Evolutionary conservation across 2,797 vertebrate genomes (phyloP), one percentile per base, ranked within the genome.

Genomic region (Centroberyx gerrardi): DNA sequence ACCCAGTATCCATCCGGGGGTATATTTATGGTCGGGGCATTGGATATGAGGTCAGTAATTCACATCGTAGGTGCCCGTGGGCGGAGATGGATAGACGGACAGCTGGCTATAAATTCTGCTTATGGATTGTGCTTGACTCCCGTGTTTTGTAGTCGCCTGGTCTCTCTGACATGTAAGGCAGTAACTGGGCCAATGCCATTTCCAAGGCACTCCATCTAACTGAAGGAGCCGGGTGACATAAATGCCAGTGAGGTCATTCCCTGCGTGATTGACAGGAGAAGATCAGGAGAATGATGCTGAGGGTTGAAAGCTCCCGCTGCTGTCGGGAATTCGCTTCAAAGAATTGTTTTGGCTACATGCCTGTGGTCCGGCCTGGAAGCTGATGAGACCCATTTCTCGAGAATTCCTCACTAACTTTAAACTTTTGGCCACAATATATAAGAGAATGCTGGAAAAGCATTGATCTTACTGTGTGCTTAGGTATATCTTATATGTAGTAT

Each of bases 191-290:
- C 59, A 69, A 54, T 74, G 84, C 78, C 80, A 75, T 86, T 85
- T 83, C 68, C 74, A 66, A 38, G 6, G 68, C 74, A 71, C 80
- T 92, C 60, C 72, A 77, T 91, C 89, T 80, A 62, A 71, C 84
- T 73, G 71, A 78, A 83, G 82, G 64, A 80, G 76, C 81, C 3
- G 62, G 13, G 12, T 70, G 74, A 86, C 79, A 77, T 76, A 76
- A 83, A 85, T 66, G 52, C 59, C 76, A 51, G 55, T 78, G 86
- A 90, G 77, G 82, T 89, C 82, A 83, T 76, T 73, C 53, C 28
- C 29, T 0, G 2, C 1, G 10, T 83, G 82, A 86, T 74, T 86
- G 89, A 90, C 85, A 77, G 82, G 67, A 81, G 55, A 58, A 70
- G 80, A 85, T 72, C 75, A 55, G 65, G 64, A 22, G 56, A 31